phyloP scores from a whole-genome alignment of 2,888 invertebrate genomes.

The Tetheella fluctuosa region DNA sequence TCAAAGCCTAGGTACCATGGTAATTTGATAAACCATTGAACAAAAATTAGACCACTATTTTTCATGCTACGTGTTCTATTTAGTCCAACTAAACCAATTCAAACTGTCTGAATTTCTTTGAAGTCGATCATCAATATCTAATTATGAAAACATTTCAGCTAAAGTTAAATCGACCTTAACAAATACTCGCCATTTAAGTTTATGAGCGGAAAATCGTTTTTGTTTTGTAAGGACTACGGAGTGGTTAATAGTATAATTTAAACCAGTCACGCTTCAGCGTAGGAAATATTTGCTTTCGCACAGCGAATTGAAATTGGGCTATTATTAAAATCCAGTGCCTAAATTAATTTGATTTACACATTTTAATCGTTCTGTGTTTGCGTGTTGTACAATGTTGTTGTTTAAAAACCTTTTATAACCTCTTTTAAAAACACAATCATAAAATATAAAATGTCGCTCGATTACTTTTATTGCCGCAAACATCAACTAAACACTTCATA shows the following conservation, averaged over 20 bases:
- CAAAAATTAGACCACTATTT: too few relatives aligned
- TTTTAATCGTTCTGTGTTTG: background rate
- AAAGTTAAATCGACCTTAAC: constrained; percentile 4
- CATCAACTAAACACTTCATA: background rate
- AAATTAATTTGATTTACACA: background rate
- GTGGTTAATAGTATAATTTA: constrained; percentile 32
- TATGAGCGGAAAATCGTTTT: constrained; percentile 9
- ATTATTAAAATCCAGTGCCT: constrained; percentile 40
- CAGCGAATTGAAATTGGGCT: constrained; percentile 42
- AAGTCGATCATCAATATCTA: constrained; percentile 4
- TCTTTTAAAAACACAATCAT: background rate
- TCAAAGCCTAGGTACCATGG: too few relatives aligned
- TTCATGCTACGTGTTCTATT: constrained; percentile 1
- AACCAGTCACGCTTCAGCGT: constrained; percentile 30
- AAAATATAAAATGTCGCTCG: background rate
- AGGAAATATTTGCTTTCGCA: constrained; percentile 31
- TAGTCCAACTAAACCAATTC: background rate
- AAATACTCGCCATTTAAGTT: constrained; percentile 8
- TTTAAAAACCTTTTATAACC: background rate
- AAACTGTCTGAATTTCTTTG: background rate
- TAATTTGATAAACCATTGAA: too few relatives aligned
- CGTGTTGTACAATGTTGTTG: background rate
- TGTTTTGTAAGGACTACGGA: constrained; percentile 19
- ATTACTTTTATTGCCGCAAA: background rate
- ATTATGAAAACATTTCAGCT: constrained; percentile 10